Evolutionary conservation across 35 echinoderm and acorn worm species (phyloP).

Genomic region (Apostichopus parvimensis): DNA sequence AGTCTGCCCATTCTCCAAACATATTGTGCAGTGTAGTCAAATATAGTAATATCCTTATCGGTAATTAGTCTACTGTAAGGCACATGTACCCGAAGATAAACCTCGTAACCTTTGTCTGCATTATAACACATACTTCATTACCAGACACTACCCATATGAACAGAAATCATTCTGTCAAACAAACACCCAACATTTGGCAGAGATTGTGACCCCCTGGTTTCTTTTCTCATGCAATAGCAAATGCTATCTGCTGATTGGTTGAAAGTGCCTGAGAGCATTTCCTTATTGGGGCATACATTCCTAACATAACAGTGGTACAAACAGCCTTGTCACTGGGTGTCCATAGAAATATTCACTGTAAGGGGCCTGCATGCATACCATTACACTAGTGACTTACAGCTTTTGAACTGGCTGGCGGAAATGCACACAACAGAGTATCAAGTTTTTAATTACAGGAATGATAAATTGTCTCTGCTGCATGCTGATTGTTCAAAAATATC

Average conservation of each 20-base stretch:
- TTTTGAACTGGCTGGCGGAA: not conserved
- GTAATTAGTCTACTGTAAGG: conserved; percentile 6
- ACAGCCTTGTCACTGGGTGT: conserved; percentile 20
- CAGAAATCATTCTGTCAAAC: not conserved
- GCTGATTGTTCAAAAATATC: not conserved
- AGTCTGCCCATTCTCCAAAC: conserved; percentile 13
- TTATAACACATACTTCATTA: conserved; percentile 2
- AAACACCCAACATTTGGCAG: not conserved
- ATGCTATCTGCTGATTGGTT: conserved; percentile 50
- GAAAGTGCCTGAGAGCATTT: conserved; percentile 36
- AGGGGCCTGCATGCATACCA: conserved; percentile 46
- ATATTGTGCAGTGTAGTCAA: not conserved
- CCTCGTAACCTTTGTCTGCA: conserved; percentile 11
- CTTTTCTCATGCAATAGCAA: not conserved
- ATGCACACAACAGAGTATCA: conserved; percentile 28
- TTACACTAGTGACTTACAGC: conserved; percentile 17
- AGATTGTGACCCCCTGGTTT: conserved; percentile 20
- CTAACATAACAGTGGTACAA: conserved; percentile 55
- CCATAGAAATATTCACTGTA: conserved; percentile 32
- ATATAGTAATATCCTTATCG: conserved; percentile 15
- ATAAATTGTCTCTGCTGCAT: conserved; percentile 32
- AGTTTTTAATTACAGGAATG: conserved; percentile 10
- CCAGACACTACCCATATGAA: not conserved
- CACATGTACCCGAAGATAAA: conserved; percentile 33
- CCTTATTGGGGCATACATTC: conserved; percentile 60